phyloP scores from a whole-genome alignment of 2,113 vertebrate species.

The Rynchops niger region DNA sequence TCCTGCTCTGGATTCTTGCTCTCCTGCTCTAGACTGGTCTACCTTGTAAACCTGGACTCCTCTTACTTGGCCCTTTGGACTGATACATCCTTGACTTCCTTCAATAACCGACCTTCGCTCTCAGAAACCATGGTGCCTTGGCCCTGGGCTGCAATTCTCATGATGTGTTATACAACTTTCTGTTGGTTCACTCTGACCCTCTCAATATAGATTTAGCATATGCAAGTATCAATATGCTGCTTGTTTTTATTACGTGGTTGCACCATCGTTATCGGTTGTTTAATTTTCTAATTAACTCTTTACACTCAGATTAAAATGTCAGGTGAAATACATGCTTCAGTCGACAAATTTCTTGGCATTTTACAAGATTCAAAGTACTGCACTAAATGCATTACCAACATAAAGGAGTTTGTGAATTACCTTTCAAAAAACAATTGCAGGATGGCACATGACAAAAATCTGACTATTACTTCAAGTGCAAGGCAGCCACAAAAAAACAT shows the following conservation, averaged over 20 bases:
- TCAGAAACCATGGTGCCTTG: background rate
- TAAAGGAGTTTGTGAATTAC: background rate
- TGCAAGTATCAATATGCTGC: background rate
- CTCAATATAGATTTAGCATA: background rate
- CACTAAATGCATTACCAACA: background rate
- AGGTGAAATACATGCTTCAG: background rate
- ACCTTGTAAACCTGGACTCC: background rate
- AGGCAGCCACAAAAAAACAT: background rate
- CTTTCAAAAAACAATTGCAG: background rate
- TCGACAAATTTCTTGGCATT: background rate
- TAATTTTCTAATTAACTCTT: background rate
- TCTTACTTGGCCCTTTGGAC: background rate
- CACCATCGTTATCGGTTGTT: background rate
- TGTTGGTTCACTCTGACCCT: rapidly evolving
- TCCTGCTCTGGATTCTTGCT: background rate
- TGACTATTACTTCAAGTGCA: background rate
- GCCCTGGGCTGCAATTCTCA: background rate
- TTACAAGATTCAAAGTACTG: background rate
- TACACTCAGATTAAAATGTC: background rate
- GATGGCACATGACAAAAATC: background rate
- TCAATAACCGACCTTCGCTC: too few species aligned
- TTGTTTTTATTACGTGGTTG: background rate
- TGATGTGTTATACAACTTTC: background rate
- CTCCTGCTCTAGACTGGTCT: background rate
- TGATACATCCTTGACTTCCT: background rate